Conservation (phyloP, 1,140 invertebrate genomes). For the Colletes gigas region DNA sequence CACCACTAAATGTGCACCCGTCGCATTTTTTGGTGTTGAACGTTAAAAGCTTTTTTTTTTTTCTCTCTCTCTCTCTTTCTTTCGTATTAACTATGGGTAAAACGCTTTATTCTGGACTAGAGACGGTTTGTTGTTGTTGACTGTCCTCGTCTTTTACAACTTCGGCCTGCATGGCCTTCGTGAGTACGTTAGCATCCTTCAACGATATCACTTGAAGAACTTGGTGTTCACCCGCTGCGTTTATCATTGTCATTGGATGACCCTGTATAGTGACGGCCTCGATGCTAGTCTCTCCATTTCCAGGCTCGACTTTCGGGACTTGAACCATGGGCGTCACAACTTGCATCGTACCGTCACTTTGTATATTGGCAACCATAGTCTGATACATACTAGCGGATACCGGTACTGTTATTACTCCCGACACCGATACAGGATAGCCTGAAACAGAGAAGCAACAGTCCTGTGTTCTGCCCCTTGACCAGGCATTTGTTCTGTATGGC, state of each 20-base stretch:
- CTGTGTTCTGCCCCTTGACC: conserved; percentile 64
- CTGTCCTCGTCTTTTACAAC: conserved; percentile 80
- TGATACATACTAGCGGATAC: conserved; percentile 98
- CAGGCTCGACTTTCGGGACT: conserved; percentile 86
- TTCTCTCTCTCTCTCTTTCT: not conserved
- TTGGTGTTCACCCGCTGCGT: conserved; percentile 87
- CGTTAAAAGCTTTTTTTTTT: conserved; percentile 27
- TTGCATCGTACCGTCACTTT: conserved; percentile 89
- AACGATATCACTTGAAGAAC: conserved; percentile 91
- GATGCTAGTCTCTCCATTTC: conserved; percentile 87
- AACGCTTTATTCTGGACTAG: conserved; percentile 77
- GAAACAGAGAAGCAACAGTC: conserved; percentile 77
- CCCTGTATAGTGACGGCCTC: conserved; percentile 83
- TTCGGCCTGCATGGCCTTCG: conserved; percentile 88
- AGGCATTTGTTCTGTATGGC: conserved; percentile 49
- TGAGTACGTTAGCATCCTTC: conserved; percentile 90
- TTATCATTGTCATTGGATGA: conserved; percentile 90
- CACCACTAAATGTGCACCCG: conserved; percentile 45
- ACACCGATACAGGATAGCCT: conserved; percentile 93
- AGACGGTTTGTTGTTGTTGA: conserved; percentile 76
- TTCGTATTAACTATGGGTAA: conserved; percentile 52
- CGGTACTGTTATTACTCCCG: conserved; percentile 97
- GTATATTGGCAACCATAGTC: conserved; percentile 96
- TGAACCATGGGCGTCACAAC: conserved; percentile 91
- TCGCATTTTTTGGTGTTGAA: conserved; percentile 40